phyloP scores from a whole-genome alignment of 2,888 invertebrate species.

The Hypsopygia costalis region DNA sequence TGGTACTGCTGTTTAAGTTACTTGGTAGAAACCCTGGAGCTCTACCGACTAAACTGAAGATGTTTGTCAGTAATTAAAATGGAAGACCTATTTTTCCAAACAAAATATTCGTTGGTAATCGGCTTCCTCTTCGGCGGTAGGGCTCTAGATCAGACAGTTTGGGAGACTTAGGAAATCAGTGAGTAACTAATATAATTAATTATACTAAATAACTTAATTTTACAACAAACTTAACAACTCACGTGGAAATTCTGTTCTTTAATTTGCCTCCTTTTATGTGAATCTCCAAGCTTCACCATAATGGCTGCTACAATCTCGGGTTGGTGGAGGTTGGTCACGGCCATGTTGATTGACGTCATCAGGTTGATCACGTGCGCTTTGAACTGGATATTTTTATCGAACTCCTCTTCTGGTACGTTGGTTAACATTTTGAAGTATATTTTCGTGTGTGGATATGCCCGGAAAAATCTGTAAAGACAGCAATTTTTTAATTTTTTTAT shows the following conservation, averaged over 20 bases:
- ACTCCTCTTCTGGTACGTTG: constrained; percentile 54
- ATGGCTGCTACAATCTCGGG: constrained; percentile 65
- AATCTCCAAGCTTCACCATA: constrained; percentile 68
- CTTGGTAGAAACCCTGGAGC: too few species aligned
- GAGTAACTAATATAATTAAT: background rate
- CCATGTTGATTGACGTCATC: constrained; percentile 61
- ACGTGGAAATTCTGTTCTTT: constrained; percentile 58
- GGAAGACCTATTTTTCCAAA: too few species aligned
- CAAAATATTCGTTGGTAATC: too few species aligned
- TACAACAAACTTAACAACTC: too few species aligned
- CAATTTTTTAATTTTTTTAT: too few species aligned
- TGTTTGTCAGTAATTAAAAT: too few species aligned
- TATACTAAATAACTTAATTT: too few species aligned
- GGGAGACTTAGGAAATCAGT: too few species aligned
- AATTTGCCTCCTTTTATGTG: constrained; percentile 56
- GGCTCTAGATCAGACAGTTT: too few species aligned
- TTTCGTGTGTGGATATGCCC: constrained; percentile 55
- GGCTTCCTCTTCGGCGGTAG: too few species aligned
- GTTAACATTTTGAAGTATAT: constrained; percentile 65
- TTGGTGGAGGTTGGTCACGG: constrained; percentile 58
- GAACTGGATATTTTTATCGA: constrained; percentile 58
- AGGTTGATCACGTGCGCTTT: constrained; percentile 72
- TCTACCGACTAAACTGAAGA: too few species aligned
- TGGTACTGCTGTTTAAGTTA: too few species aligned
- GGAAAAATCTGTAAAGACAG: constrained; percentile 50